Percentiles rank a stretch among this genome's conserved stretches.
phyloP scores from a whole-genome alignment of 1,140 invertebrate genomes.

The Diabrotica undecimpunctata region DNA sequence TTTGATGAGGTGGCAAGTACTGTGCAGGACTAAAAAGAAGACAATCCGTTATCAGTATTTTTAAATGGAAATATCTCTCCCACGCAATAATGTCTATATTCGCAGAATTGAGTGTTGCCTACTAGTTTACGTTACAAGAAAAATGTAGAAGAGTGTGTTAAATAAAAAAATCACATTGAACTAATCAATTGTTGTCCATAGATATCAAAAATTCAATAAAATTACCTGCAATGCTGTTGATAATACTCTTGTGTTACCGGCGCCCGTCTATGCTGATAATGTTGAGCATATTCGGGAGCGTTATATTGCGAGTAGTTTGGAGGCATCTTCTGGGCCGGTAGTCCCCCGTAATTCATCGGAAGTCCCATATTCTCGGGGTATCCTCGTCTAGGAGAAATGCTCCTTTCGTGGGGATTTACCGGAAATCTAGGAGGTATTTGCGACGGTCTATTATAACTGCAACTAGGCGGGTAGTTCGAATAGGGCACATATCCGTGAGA shows the following conservation, averaged over 20 bases:
- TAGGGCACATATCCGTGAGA: slow-evolving; percentile 20
- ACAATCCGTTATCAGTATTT: no score
- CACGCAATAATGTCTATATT: no score
- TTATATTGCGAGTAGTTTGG: slow-evolving; percentile 30
- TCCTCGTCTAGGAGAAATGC: slow-evolving; percentile 31
- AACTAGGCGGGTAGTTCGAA: slow-evolving; percentile 30
- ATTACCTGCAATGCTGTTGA: slow-evolving; percentile 30
- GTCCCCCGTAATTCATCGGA: slow-evolving; percentile 28
- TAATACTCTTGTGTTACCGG: slow-evolving; percentile 30
- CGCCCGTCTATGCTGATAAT: slow-evolving; percentile 41
- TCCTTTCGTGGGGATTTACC: slow-evolving; percentile 25
- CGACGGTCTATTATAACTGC: slow-evolving; percentile 30
- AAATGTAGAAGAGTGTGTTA: no score
- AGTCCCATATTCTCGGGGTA: slow-evolving; percentile 29
- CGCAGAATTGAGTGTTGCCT: no score
- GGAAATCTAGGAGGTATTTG: slow-evolving; percentile 25
- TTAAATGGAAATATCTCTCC: no score
- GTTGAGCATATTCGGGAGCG: slow-evolving; percentile 42
- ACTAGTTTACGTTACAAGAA: no score
- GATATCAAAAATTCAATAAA: no score
- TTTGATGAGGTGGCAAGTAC: slow-evolving; percentile 17
- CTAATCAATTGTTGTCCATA: no score
- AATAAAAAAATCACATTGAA: no score
- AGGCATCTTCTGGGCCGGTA: slow-evolving; percentile 29
- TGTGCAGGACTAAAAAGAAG: slow-evolving; percentile 18